These are phyloP conservation scores for Caenorhabditis tropicalis DNA, from an alignment of 1,140 invertebrate genomes.

Conservation along the genomic window DNA sequence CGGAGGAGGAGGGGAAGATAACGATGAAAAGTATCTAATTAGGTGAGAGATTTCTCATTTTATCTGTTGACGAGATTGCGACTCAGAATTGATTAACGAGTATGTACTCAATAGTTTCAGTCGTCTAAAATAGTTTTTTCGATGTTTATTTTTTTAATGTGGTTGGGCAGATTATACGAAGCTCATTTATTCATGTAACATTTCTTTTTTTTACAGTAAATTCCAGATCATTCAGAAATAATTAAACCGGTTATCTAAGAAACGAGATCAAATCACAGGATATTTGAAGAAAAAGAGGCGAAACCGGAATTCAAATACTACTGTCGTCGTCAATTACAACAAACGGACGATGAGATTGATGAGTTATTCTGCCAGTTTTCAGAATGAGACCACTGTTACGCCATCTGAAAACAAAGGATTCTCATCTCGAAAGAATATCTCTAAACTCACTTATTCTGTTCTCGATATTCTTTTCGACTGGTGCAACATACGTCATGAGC, in stretches of 20 bases:
- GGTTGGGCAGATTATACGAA: neutral
- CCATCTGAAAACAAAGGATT: neutral
- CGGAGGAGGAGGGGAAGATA: neutral
- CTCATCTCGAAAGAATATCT: neutral
- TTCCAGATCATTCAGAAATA: neutral
- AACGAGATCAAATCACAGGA: constrained; percentile 24
- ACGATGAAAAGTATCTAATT: neutral
- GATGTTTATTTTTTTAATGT: too few relatives aligned
- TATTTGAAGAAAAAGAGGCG: neutral
- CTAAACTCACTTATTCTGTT: neutral
- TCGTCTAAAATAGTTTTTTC: too few relatives aligned
- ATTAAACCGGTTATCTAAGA: neutral
- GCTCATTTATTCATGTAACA: neutral
- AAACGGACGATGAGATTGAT: constrained; percentile 37
- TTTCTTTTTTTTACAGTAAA: neutral
- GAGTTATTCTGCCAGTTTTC: constrained; percentile 5
- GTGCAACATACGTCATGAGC: constrained; percentile 43
- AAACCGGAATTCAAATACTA: neutral
- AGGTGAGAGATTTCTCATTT: neutral
- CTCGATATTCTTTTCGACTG: constrained; percentile 36
- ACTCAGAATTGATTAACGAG: too few relatives aligned
- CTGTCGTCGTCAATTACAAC: constrained; percentile 49
- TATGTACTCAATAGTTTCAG: too few relatives aligned
- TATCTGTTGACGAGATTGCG: too few relatives aligned
- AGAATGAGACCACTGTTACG: constrained; percentile 12